phyloP scores from a whole-genome alignment of 2,888 invertebrate species.

The Phragmatobia fuliginosa region DNA sequence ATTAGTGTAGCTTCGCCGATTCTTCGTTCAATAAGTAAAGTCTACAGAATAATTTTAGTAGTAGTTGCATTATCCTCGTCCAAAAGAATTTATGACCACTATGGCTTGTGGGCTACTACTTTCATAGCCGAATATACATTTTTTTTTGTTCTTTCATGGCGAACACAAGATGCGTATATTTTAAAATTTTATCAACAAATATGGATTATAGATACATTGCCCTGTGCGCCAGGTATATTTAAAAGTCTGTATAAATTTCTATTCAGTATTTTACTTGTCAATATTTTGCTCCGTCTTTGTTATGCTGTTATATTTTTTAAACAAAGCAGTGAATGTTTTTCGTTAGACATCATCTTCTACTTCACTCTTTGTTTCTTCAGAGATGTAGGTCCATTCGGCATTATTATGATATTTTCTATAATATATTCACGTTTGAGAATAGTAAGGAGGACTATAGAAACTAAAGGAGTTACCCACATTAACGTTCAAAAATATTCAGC shows the following conservation, averaged over 20 bases:
- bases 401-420: background rate
- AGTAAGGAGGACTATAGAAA: conserved; percentile 4
- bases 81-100: background rate
- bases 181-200: conserved; percentile 6
- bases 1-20: background rate
- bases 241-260: background rate
- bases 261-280: background rate
- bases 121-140: background rate
- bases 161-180: conserved; percentile 4
- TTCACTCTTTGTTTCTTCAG: background rate
- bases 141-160: conserved; percentile 3
- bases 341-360: background rate
- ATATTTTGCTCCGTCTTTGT: background rate
- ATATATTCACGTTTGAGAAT: conserved; percentile 7
- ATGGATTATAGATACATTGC: conserved; percentile 8
- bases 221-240: background rate
- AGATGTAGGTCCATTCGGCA: background rate
- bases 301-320: background rate
- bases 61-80: background rate
- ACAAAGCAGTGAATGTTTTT: background rate
- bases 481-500: conserved; percentile 2
- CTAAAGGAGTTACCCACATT: background rate
- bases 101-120: background rate
- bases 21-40: background rate
- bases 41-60: conserved; percentile 1